Evolutionary conservation across 2,113 vertebrate species (phyloP), one percentile per base, ranked within the genome.

Genomic region (Zosterops pallidus): DNA sequence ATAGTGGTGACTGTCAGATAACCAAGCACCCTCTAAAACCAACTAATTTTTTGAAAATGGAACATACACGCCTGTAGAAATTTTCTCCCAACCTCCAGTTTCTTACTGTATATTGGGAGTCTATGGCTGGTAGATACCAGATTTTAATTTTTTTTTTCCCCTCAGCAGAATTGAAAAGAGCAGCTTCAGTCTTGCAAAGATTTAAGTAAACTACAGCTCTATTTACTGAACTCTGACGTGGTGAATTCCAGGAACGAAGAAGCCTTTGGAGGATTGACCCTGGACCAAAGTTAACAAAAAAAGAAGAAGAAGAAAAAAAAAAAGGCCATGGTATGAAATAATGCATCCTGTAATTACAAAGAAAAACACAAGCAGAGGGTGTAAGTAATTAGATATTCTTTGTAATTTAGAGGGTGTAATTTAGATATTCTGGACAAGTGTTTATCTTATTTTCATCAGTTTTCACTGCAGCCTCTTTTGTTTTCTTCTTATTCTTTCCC

Each of bases 231-330:
- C 56, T 74, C 41, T 80, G 59, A 85, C 0, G 0, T 19, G 25
- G 15, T 53, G 55, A 90, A 42, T 72, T 85, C 53, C 78, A 80
- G 79, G 90, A 90, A 95, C 7, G n/a, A 94, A 90, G 62, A 85
- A 82, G 62, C 20, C 82, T 88, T 88, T 57, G 31, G n/a, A 93
- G 81, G 35, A 94, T 4, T 83, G 79, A 88, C 75, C 23, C 57
- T 42, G 29, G 53, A 62, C 21, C 9, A 76, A 95, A 96, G 31
- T 57, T 80, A 74, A 68, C 8, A 9, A 16, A 23, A 37, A 33
- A 39, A 39, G 39, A 39, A 39, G 39, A 12, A 39, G 12, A 39
- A 39, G 9, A 39, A n/a, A 49, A 47, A 70, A 70, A 50, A 49
- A 29, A 11, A 26, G 22, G 7, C 20, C 16, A 41, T 23, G 25